Conservation (phyloP, 2,888 invertebrate genomes). For the Dasysyrphus albostriatus region DNA sequence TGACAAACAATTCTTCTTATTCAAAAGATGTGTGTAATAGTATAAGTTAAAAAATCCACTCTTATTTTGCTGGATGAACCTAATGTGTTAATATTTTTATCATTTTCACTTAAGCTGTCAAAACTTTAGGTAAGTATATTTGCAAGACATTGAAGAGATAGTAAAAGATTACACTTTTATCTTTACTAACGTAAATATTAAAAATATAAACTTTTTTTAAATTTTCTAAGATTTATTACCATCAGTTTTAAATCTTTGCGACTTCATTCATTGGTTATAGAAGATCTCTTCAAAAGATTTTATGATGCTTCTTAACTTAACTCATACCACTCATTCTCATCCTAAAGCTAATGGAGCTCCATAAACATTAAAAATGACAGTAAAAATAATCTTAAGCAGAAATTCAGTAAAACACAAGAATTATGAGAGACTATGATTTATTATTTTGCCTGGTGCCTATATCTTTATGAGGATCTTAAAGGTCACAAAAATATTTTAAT, state of each 20-base stretch:
- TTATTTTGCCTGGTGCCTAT: background rate
- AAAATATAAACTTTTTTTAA: background rate
- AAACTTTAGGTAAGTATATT: background rate
- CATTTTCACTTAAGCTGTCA: background rate
- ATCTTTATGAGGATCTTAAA: background rate
- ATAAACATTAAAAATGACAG: slow-evolving; percentile 8
- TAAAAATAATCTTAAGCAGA: background rate
- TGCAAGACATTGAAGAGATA: background rate
- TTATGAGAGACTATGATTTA: slow-evolving; percentile 11
- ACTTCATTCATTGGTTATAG: background rate
- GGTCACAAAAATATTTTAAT: slow-evolving; percentile 14
- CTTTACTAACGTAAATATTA: background rate
- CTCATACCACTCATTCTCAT: background rate
- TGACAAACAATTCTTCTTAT: too few relatives aligned
- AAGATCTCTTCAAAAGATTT: background rate
- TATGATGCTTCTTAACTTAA: background rate
- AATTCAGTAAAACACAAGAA: slow-evolving; percentile 10
- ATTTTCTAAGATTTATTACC: background rate
- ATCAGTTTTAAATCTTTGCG: background rate
- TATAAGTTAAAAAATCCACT: too few relatives aligned
- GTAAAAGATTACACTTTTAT: background rate
- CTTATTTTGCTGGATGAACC: too few relatives aligned
- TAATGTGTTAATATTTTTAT: background rate
- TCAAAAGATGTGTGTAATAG: too few relatives aligned
- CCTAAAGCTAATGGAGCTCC: background rate